These are phyloP conservation scores for Phortica variegata DNA, from an alignment of 1,140 invertebrate species.

Conservation along the genomic window DNA sequence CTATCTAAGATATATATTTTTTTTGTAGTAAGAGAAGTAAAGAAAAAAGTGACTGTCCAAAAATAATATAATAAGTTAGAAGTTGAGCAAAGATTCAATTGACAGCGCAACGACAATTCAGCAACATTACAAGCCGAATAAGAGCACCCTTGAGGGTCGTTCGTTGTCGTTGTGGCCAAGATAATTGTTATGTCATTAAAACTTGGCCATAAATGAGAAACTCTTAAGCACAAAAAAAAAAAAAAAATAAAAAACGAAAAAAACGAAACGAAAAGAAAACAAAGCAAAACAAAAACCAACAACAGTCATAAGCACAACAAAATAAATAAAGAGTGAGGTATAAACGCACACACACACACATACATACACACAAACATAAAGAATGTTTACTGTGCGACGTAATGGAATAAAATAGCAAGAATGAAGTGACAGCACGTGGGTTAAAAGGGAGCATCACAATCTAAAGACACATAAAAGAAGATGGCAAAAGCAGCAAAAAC, in stretches of 20 bases:
- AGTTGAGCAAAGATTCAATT: conserved; percentile 31
- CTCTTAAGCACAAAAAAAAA: conserved; percentile 22
- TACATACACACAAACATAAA: not conserved
- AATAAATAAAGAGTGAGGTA: conserved; percentile 25
- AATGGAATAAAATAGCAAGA: too few relatives aligned
- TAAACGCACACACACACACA: conserved; percentile 11
- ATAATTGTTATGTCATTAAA: conserved; percentile 53
- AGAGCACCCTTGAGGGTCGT: conserved; percentile 46
- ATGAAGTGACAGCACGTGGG: too few relatives aligned
- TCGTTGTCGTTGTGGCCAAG: conserved; percentile 34
- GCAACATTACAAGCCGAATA: conserved; percentile 15
- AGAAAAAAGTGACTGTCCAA: too few relatives aligned
- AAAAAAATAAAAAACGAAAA: not conserved
- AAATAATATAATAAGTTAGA: too few relatives aligned
- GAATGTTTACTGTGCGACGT: too few relatives aligned
- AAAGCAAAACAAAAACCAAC: not conserved
- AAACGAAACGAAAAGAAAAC: conserved; percentile 1
- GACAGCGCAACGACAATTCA: conserved; percentile 22
- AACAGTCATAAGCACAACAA: conserved; percentile 3
- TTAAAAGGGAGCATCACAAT: too few relatives aligned
- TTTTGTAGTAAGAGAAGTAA: too few relatives aligned
- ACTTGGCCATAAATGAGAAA: conserved; percentile 15
- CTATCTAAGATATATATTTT: too few relatives aligned
- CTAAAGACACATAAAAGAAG: too few relatives aligned
- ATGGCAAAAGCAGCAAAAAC: not conserved